Percentiles rank a stretch among this genome's conserved stretches.
Conservation (phyloP, 1,140 invertebrate species). For the Pseudomyrmex cubaensis region DNA sequence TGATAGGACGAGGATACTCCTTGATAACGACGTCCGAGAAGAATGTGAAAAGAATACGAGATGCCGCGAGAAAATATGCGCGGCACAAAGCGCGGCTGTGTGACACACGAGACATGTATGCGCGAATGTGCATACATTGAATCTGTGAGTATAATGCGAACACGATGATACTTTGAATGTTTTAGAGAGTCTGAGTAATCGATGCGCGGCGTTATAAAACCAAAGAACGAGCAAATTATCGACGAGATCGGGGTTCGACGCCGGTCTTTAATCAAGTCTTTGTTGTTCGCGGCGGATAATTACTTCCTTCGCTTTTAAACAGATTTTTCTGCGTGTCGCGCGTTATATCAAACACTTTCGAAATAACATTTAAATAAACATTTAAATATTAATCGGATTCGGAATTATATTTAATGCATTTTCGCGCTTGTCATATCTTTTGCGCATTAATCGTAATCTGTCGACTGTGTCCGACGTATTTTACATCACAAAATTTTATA, state of each 20-base stretch:
- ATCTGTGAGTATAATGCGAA: conserved; percentile 38
- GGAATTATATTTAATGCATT: too few relatives aligned
- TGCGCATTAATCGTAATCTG: too few relatives aligned
- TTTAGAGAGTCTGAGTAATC: neutral
- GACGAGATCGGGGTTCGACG: neutral
- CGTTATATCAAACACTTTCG: too few relatives aligned
- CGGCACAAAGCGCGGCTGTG: neutral
- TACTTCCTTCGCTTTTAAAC: too few relatives aligned
- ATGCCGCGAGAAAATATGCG: conserved; percentile 44
- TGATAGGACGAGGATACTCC: conserved; percentile 8
- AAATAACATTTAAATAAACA: too few relatives aligned
- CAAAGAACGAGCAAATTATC: neutral
- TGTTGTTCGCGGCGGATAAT: too few relatives aligned
- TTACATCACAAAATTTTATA: too few relatives aligned
- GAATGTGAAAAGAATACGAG: conserved; percentile 48
- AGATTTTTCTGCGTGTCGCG: too few relatives aligned
- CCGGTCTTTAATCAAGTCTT: neutral
- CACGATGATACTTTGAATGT: conserved; percentile 24
- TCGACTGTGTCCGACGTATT: too few relatives aligned
- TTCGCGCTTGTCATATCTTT: too few relatives aligned
- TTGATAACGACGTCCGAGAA: conserved; percentile 34
- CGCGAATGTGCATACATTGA: conserved; percentile 11
- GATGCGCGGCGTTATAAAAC: too few relatives aligned
- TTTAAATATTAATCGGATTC: too few relatives aligned
- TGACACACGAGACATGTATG: neutral